Evolutionary conservation across 2,888 invertebrate genomes (phyloP), one percentile per base, ranked within the genome.

Genomic region (Stictocephala bisonia): DNA sequence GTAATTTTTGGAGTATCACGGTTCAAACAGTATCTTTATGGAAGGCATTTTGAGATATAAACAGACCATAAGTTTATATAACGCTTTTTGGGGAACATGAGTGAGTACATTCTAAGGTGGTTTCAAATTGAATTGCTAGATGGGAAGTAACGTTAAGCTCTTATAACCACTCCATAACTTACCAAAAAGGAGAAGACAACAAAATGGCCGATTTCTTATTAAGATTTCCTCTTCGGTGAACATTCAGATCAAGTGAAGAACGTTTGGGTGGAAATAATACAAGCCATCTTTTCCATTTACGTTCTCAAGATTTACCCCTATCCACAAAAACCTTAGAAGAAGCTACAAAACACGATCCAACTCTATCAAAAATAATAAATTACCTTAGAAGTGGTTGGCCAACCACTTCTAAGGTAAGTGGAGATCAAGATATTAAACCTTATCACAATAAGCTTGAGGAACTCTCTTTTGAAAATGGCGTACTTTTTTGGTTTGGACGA

Each of bases 151-250:
- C 35, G n/a, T 41, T 66, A 6, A 48, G 66, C 9, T 11, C 40
- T 3, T 72, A 64, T 7, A 40, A 51, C 24, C 51, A 31, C 20
- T 31, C 44, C 13, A 64, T 48, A 15, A 51, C 20, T 27, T 60
- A 27, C 22, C 48, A 66, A 71, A 35, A 71, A 26, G 53, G 31
- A 24, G 40, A 50, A 11, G 70, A 27, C 2, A 70, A n/a, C n/a
- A n/a, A n/a, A n/a, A n/a, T n/a, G n/a, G n/a, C n/a, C n/a, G n/a
- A 74, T 44, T 18, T 64, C 15, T 41, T 74, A 24, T 74, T 51
- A 15, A 35, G 74, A 11, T 53, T 71, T 15, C 71, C 74, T 0
- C 26, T 66, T 13, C 22, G 24, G 11, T 15, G n/a, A 3, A 35
- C 3, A n/a, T 18, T 27, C 2, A 51, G 31, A 3, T 56, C 56